A percentile compares a stretch with the other conserved stretches of the same genome.
Conservation (phyloP, 1,140 invertebrate species). For the Dreissena polymorpha region DNA sequence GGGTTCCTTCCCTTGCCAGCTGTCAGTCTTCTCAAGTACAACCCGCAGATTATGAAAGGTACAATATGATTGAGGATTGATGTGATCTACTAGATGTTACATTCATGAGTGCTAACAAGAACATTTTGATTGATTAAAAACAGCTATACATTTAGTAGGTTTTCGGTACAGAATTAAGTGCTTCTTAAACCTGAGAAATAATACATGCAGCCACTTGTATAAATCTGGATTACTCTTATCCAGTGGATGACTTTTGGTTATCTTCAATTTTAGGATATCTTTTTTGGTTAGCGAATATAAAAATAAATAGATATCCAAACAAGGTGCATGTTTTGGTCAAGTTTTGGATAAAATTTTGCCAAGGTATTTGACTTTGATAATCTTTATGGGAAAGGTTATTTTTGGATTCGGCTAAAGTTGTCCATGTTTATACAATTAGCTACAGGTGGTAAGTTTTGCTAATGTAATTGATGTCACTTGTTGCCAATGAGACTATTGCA, state of each 20-base stretch:
- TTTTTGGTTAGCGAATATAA: no score
- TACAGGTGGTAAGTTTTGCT: background rate
- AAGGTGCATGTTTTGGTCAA: no score
- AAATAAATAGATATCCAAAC: no score
- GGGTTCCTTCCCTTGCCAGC: constrained; percentile 93
- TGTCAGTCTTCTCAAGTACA: constrained; percentile 94
- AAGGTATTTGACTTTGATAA: no score
- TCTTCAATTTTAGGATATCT: no score
- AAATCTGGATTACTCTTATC: no score
- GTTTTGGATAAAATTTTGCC: no score
- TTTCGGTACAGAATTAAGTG: background rate
- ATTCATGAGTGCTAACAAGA: background rate
- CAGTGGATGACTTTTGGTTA: no score
- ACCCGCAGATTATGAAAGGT: constrained; percentile 6
- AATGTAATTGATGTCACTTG: background rate
- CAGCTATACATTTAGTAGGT: background rate
- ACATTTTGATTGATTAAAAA: background rate
- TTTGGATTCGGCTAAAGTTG: no score
- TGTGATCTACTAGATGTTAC: background rate
- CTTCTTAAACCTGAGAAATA: background rate
- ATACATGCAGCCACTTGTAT: no score
- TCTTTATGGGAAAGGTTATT: no score
- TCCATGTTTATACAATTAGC: no score
- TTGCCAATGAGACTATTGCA: background rate
- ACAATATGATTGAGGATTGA: background rate